Base-by-base conservation (phyloP, 2,888 invertebrate genomes). In the Pardosa pseudoannulata region DNA sequence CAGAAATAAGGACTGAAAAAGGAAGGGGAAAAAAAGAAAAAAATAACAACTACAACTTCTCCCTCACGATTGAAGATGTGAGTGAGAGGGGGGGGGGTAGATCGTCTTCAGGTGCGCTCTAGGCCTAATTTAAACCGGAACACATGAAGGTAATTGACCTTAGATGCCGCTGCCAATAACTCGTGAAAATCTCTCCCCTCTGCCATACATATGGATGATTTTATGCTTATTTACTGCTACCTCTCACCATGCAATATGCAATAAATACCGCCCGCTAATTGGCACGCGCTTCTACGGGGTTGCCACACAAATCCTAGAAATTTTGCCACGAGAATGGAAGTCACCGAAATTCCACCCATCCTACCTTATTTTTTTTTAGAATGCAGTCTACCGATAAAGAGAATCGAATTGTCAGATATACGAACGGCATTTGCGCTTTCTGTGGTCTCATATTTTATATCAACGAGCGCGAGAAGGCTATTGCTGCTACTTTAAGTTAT, bases 71-170 rank as follows among this genome's bases (percentile, higher is more conserved):
- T 72, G 41, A 70, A 78, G 72, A n/a, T 56, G 64, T 2, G 41
- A n/a, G 11, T 7, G 11, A 36, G 36, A 16, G 56, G 23, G 56
- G 56, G 23, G 16, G 32, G 72, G 73, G 79, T 78, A 75, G 72
- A 36, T 41, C 68, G 67, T 41, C 73, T 73, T 67, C 31, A 68
- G 72, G 72, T 68, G 73, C n/a, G n/a, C 50, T 78, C 50, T 85
- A 78, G 79, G 78, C 83, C 83, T 78, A 85, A 85, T 85, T 79
- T 85, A 85, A 85, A 73, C 83, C 83, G 83, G 81, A 85, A 85
- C 83, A 85, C 50, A 81, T 56, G 72, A 78, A 76, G 83, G 83
- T 78, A 85, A 85, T 85, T 85, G 83, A 85, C 83, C 83, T 78
- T 67, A 72, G 56, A 65, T 78, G 46, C 64, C 28, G 62, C 56